Evolutionary conservation across 1,140 invertebrate species (phyloP).

Genomic region (Belonocnema kinseyi): DNA sequence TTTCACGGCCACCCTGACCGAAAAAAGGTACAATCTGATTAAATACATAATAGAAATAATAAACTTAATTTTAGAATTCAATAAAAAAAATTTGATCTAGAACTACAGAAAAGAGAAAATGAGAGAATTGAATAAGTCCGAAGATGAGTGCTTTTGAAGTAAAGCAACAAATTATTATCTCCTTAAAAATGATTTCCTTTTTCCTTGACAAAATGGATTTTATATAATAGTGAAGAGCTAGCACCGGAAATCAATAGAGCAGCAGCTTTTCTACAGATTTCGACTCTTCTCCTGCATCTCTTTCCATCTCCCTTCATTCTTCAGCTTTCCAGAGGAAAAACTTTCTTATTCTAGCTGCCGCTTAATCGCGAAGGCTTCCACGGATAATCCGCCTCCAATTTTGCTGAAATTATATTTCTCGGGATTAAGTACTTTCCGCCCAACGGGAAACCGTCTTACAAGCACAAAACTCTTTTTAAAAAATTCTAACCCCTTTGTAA

Average conservation of each 20-base stretch:
- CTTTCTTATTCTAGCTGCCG: constrained; percentile 1
- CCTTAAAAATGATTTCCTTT: constrained; percentile 22
- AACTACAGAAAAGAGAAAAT: not conserved
- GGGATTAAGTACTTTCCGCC: constrained; percentile 15
- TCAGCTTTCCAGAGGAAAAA: constrained; percentile 1
- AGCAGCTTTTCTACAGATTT: constrained; percentile 23
- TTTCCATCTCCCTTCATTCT: constrained; percentile 2
- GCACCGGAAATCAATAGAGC: constrained; percentile 16
- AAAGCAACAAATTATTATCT: constrained; percentile 16
- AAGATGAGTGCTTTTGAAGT: constrained; percentile 15
- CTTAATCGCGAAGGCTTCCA: constrained; percentile 21
- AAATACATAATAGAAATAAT: not conserved
- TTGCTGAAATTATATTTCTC: constrained; percentile 21
- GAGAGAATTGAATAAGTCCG: constrained; percentile 7
- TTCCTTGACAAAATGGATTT: constrained; percentile 20
- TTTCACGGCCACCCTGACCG: too few species aligned
- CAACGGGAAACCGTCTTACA: not conserved
- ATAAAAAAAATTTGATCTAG: not conserved
- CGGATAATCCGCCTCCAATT: constrained; percentile 25
- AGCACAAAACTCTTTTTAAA: too few species aligned
- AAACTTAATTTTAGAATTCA: not conserved
- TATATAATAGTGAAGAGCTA: constrained; percentile 24
- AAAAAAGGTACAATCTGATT: too few species aligned
- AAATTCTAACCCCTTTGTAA: too few species aligned
- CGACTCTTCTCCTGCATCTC: not conserved